Percentiles rank a stretch among this genome's conserved stretches.
phyloP scores from a whole-genome alignment of 2,797 vertebrate genomes.

The Potorous gilbertii region DNA sequence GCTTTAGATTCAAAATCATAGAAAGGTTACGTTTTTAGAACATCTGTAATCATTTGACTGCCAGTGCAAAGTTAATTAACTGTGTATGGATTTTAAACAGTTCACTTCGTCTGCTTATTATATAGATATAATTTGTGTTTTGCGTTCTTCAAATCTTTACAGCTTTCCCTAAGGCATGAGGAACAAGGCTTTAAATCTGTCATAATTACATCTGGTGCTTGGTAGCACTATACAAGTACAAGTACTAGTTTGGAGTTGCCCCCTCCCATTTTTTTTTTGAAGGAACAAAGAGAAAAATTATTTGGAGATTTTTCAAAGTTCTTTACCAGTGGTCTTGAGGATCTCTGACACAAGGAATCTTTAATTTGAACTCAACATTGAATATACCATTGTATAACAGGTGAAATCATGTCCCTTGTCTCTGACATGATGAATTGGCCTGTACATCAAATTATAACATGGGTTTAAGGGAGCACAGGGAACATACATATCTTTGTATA shows the following conservation, averaged over 20 bases:
- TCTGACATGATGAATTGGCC: slow-evolving; percentile 8
- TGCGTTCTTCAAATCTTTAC: slow-evolving; percentile 75
- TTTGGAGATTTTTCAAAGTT: slow-evolving; percentile 54
- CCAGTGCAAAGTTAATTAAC: slow-evolving; percentile 79
- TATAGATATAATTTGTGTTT: slow-evolving; percentile 65
- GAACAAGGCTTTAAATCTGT: slow-evolving; percentile 56
- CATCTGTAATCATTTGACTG: slow-evolving; percentile 82
- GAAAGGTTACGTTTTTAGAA: slow-evolving; percentile 79
- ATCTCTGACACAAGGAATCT: slow-evolving; percentile 24
- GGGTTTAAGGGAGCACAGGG: background rate
- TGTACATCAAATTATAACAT: slow-evolving; percentile 48
- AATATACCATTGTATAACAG: slow-evolving; percentile 44
- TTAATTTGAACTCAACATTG: background rate
- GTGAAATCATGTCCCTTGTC: slow-evolving; percentile 45
- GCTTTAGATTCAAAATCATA: slow-evolving; percentile 62
- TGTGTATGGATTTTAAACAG: slow-evolving; percentile 80
- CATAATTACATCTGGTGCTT: slow-evolving; percentile 64
- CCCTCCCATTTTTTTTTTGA: background rate
- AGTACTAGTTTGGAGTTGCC: background rate
- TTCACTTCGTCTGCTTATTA: slow-evolving; percentile 72
- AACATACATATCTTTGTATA: background rate
- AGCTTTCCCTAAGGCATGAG: slow-evolving; percentile 69
- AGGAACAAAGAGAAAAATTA: slow-evolving; percentile 41
- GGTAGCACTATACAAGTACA: slow-evolving; percentile 3
- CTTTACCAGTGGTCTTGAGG: slow-evolving; percentile 52